Percentiles rank a stretch among this genome's conserved stretches.
phyloP scores from a whole-genome alignment of 2,797 vertebrate species.

The Eutrigla gurnardus region DNA sequence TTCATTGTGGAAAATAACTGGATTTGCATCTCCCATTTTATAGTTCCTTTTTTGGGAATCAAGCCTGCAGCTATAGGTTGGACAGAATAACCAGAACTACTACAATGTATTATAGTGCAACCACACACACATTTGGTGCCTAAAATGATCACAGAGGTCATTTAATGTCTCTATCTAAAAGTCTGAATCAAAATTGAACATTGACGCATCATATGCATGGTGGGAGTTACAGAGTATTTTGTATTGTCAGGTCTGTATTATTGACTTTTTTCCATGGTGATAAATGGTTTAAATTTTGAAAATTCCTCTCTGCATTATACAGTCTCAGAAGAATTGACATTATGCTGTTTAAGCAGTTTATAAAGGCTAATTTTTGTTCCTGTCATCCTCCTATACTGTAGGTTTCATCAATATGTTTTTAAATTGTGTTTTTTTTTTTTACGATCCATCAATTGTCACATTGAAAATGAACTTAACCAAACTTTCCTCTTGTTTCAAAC shows the following conservation, averaged over 20 bases:
- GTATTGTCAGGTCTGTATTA: not conserved
- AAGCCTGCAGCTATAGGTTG: not conserved
- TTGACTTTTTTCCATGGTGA: not conserved
- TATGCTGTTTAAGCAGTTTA: constrained; percentile 1
- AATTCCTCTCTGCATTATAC: too few species aligned
- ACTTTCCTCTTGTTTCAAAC: constrained; percentile 38
- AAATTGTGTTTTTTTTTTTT: not conserved
- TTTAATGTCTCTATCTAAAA: not conserved
- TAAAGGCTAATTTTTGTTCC: not conserved
- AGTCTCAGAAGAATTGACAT: constrained; percentile 4
- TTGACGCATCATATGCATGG: not conserved
- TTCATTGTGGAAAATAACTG: not conserved
- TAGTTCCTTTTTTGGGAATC: constrained; percentile 8
- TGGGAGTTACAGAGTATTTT: not conserved
- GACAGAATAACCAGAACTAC: not conserved
- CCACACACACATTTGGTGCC: not conserved
- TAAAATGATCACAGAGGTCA: not conserved
- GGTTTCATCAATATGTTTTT: not conserved
- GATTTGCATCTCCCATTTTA: not conserved
- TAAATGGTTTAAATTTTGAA: not conserved
- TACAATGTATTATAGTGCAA: not conserved
- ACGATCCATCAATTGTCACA: not conserved
- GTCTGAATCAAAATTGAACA: not conserved
- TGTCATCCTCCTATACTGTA: not conserved
- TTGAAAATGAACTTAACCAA: not conserved